phyloP scores from a whole-genome alignment of 2,113 vertebrate genomes.

The Scytalopus superciliaris region DNA sequence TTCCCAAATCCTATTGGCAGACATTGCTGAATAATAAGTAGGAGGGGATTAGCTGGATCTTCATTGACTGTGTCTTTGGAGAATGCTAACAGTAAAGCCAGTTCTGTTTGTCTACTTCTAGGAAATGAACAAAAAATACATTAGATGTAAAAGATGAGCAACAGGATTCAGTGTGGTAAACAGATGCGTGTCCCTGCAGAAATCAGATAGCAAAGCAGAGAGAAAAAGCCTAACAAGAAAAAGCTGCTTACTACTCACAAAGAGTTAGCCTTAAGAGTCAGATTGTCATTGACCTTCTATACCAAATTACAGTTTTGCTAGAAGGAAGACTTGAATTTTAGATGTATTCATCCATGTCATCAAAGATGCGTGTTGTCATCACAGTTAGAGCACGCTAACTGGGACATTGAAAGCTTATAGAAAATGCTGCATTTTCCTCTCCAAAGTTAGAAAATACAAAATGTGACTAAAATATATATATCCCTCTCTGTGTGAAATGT shows the following conservation, averaged over 20 bases:
- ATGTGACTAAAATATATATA: not conserved
- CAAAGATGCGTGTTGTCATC: conserved; percentile 44
- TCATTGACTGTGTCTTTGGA: conserved; percentile 36
- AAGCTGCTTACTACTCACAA: conserved; percentile 12
- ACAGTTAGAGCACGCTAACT: conserved; percentile 9
- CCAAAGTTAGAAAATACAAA: not conserved
- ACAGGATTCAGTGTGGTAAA: conserved; percentile 48
- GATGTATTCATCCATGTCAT: conserved; percentile 59
- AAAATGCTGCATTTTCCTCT: conserved; percentile 27
- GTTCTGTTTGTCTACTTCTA: conserved; percentile 26
- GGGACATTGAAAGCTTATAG: conserved; percentile 8
- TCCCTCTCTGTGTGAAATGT: not conserved
- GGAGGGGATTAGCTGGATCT: conserved; percentile 49
- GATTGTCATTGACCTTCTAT: conserved; percentile 61
- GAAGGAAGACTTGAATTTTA: conserved; percentile 63
- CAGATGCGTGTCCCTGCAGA: conserved; percentile 30
- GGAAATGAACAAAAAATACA: conserved; percentile 42
- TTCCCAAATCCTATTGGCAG: conserved; percentile 48
- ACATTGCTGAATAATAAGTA: conserved; percentile 48
- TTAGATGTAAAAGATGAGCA: conserved; percentile 32
- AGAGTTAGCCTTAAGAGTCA: conserved; percentile 22
- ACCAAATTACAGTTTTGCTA: conserved; percentile 39
- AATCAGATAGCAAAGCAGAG: conserved; percentile 38
- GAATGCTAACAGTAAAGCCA: conserved; percentile 15
- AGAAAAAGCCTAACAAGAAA: conserved; percentile 28